Evolutionary conservation across 2,113 vertebrate genomes (phyloP), one percentile per base, ranked within the genome.

Genomic region (Gasterosteus aculeatus): DNA sequence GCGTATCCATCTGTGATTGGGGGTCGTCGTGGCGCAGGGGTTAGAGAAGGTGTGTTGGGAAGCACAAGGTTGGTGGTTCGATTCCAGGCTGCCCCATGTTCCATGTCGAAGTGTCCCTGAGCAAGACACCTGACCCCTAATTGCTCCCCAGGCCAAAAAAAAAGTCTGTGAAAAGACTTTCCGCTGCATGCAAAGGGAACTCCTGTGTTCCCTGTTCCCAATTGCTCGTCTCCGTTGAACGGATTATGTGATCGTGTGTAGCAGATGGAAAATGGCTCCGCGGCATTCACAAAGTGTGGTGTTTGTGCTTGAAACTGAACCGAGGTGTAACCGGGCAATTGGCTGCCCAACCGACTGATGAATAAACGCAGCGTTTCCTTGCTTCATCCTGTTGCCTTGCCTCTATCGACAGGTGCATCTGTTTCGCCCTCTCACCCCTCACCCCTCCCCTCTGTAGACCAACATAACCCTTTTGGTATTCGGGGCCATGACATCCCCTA

Each of bases 391-490:
- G 86, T 91, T 92, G 90, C 86, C 87, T 89, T 88, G 85, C 77
- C 78, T 76, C 82, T 87, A 91, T 88, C 94, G 92, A 92, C 93
- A 93, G 88, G 93, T 95, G 93, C 91, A 94, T 90, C 86, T 93
- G 85, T 89, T 84, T 77, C 39, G 69, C 69, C 85, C 65, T 6
- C 33, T 4, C 56, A 44, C 39, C 71, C 69, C 85, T 63, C 35
- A 3, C 3, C 56, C n/a, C n/a, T n/a, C n/a, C n/a, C n/a, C n/a
- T 85, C 77, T 90, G 64, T 64, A 86, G 88, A 88, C 83, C 90
- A 90, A 87, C 64, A 84, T 86, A 89, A 90, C 80, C 89, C 85
- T 77, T 81, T 80, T 85, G 85, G 82, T 90, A 91, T 92, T 92
- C 78, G 58, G n/a, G 69, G 84, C 88, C 90, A 90, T 87, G 84